Evolutionary conservation across 2,888 invertebrate genomes (phyloP).

Genomic region (Seira musarum): DNA sequence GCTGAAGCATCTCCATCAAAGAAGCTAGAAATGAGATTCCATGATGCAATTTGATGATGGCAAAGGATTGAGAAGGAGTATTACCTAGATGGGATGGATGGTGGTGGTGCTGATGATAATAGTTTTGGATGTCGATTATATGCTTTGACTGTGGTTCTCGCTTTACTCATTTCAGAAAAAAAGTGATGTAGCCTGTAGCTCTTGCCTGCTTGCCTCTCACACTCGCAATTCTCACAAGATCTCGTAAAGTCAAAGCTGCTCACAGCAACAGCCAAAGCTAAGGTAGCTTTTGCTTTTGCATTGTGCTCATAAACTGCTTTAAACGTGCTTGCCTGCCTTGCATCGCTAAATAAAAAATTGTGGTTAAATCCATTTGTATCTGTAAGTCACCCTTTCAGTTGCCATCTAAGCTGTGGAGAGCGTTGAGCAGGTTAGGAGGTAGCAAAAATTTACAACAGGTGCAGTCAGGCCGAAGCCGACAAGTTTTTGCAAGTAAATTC

Average conservation of each 20-base stretch:
- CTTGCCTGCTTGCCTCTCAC: background rate
- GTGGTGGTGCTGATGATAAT: background rate
- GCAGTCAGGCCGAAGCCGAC: background rate
- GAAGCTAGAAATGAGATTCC: background rate
- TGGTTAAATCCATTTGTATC: conserved; percentile 48
- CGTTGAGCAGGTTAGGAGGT: conserved; percentile 8
- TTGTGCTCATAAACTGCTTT: conserved; percentile 1
- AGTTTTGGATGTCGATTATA: background rate
- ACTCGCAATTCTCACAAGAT: background rate
- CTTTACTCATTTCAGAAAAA: background rate
- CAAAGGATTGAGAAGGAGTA: too few species aligned
- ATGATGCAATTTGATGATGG: too few species aligned
- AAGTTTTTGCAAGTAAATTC: too few species aligned
- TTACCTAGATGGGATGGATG: background rate
- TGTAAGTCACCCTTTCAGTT: conserved; percentile 54
- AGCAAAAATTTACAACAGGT: conserved; percentile 1
- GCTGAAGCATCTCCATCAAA: too few species aligned
- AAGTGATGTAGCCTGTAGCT: background rate
- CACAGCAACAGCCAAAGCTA: background rate
- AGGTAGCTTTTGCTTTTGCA: background rate
- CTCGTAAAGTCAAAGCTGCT: background rate
- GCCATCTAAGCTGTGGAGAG: conserved; percentile 42
- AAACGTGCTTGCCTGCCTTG: background rate
- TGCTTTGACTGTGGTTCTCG: conserved; percentile 9
- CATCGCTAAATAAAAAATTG: background rate